phyloP scores from a whole-genome alignment of 1,140 invertebrate species.

The Stegodyphus mimosarum region DNA sequence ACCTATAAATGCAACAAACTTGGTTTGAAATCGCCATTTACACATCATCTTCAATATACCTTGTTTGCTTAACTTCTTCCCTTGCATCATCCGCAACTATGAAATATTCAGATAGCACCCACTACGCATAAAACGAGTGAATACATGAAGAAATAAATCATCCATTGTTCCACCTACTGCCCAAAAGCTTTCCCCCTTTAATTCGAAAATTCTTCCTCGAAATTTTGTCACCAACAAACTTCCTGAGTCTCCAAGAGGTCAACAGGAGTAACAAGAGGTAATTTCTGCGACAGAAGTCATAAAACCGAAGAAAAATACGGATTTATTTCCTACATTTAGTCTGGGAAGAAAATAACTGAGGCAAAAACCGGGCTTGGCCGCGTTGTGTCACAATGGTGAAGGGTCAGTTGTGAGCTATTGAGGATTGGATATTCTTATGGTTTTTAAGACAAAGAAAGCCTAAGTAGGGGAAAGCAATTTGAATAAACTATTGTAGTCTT shows the following conservation, averaged over 20 bases:
- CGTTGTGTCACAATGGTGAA: conserved; percentile 9
- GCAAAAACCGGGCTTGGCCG: not conserved
- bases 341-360: not conserved
- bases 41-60: no score
- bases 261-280: not conserved
- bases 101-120: not conserved
- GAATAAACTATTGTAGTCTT: no score
- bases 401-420: conserved; percentile 11
- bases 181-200: not conserved
- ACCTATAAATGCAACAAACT: no score
- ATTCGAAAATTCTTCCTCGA: conserved; percentile 19
- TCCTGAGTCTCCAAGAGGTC: conserved; percentile 23
- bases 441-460: no score
- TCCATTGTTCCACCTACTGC: conserved; percentile 17
- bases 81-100: no score
- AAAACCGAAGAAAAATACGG: conserved; percentile 14
- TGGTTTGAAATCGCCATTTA: no score
- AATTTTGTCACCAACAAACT: conserved; percentile 11
- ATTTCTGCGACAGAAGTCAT: not conserved
- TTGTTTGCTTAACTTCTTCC: no score
- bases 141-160: not conserved
- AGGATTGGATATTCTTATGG: not conserved
- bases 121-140: not conserved
- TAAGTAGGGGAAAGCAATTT: no score
- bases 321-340: conserved; percentile 3